These are phyloP conservation scores for Poeciliopsis prolifica DNA, from an alignment of 2,113 vertebrate genomes.

Conservation along the genomic window DNA sequence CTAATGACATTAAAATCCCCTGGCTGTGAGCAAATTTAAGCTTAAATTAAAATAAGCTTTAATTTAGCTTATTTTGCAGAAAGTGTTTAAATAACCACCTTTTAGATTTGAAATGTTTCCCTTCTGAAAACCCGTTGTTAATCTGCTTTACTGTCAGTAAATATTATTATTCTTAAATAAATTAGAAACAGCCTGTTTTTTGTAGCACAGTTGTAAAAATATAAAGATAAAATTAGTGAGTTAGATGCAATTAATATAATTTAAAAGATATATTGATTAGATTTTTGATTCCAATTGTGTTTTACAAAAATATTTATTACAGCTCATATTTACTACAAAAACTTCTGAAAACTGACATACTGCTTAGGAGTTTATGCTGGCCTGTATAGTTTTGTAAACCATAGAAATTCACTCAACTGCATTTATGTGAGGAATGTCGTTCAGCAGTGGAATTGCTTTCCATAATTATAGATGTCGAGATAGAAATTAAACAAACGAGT, in stretches of 20 bases:
- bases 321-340: background rate
- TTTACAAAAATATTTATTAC: background rate
- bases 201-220: background rate
- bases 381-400: constrained; percentile 7
- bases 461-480: constrained; percentile 29
- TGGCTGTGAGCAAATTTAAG: constrained; percentile 2
- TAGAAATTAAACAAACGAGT: constrained; percentile 25
- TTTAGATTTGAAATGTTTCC: background rate
- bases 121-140: background rate
- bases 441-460: constrained; percentile 15
- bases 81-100: background rate
- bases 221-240: background rate
- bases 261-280: background rate
- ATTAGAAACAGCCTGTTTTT: background rate
- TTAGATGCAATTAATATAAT: background rate
- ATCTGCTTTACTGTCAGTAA: background rate
- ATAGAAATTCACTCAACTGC: background rate
- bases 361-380: constrained; percentile 9
- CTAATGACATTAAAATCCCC: constrained; percentile 13
- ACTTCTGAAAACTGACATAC: constrained; percentile 14
- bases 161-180: background rate
- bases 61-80: constrained; percentile 17
- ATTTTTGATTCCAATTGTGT: background rate
- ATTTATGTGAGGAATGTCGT: constrained; percentile 28
- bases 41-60: background rate